phyloP scores from a whole-genome alignment of 2,888 invertebrate species.

The Perizoma flavofasciatum region DNA sequence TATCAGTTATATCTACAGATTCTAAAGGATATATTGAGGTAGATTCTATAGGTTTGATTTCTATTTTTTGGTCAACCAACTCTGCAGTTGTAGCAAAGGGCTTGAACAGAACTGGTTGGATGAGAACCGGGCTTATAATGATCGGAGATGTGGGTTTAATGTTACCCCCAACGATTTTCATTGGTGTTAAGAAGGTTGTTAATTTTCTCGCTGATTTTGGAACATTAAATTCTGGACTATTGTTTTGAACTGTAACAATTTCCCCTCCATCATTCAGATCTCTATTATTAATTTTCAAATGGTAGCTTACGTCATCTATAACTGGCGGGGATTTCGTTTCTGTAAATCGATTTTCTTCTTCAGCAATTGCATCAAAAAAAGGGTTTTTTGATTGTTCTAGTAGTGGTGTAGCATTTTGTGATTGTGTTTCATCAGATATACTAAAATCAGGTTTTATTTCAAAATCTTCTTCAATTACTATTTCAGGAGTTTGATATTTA shows the following conservation, averaged over 20 bases:
- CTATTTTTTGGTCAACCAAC: slow-evolving; percentile 33
- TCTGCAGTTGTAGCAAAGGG: slow-evolving; percentile 16
- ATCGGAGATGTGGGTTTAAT: slow-evolving; percentile 58
- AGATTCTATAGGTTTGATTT: slow-evolving; percentile 33
- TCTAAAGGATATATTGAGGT: slow-evolving; percentile 33
- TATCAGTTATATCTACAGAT: slow-evolving; percentile 44
- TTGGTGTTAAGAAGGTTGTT: slow-evolving; percentile 61
- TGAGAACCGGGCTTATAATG: slow-evolving; percentile 68
- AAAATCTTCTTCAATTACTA: slow-evolving; percentile 9
- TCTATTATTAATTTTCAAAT: slow-evolving; percentile 72
- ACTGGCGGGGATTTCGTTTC: slow-evolving; percentile 37
- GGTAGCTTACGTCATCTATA: slow-evolving; percentile 69
- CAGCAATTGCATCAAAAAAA: slow-evolving; percentile 34
- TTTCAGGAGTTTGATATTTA: slow-evolving; percentile 1
- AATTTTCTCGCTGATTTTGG: slow-evolving; percentile 46
- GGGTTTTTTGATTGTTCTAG: slow-evolving; percentile 36
- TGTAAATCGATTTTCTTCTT: slow-evolving; percentile 19
- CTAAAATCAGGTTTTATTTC: slow-evolving; percentile 3
- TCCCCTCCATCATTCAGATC: slow-evolving; percentile 51
- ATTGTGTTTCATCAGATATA: slow-evolving; percentile 6
- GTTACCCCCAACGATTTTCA: slow-evolving; percentile 57
- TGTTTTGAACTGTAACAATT: slow-evolving; percentile 38
- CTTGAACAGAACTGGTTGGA: slow-evolving; percentile 47
- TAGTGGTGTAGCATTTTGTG: slow-evolving; percentile 17
- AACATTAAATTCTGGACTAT: slow-evolving; percentile 38